Evolutionary conservation across 2,888 invertebrate genomes (phyloP).

Genomic region (Nephrotoma guestfalica): DNA sequence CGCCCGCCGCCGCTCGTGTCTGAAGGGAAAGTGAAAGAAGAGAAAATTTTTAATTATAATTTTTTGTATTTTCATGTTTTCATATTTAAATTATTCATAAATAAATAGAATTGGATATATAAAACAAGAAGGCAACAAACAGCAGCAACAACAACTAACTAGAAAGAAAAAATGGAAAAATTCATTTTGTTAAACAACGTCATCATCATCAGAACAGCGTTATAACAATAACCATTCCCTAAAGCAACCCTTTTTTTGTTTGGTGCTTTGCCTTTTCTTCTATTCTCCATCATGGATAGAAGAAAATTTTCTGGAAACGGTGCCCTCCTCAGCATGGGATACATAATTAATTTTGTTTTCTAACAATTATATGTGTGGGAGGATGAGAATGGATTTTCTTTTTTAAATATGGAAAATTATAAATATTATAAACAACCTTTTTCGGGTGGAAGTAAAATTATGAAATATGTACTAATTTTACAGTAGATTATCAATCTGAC

Average conservation of each 20-base stretch:
- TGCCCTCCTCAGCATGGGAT: not conserved
- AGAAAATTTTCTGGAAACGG: not conserved
- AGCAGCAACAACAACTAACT: not conserved
- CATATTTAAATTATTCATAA: not conserved
- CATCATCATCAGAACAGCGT: not conserved
- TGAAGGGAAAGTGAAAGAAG: not conserved
- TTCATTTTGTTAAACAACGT: not conserved
- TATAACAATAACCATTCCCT: not conserved
- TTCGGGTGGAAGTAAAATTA: no score
- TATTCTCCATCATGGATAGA: not conserved
- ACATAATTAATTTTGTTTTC: not conserved
- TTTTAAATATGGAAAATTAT: not conserved
- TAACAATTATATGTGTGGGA: not conserved
- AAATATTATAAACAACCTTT: no score
- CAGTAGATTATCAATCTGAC: no score
- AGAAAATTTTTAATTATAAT: not conserved
- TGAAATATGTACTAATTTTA: no score
- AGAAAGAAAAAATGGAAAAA: not conserved
- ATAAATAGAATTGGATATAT: not conserved
- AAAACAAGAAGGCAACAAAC: not conserved
- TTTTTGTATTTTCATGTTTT: not conserved
- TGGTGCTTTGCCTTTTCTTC: not conserved
- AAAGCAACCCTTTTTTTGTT: not conserved
- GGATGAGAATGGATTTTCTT: not conserved
- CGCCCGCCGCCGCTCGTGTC: not conserved